phyloP scores from a whole-genome alignment of 2,113 vertebrate species.

The Malurus alboscapulatus region DNA sequence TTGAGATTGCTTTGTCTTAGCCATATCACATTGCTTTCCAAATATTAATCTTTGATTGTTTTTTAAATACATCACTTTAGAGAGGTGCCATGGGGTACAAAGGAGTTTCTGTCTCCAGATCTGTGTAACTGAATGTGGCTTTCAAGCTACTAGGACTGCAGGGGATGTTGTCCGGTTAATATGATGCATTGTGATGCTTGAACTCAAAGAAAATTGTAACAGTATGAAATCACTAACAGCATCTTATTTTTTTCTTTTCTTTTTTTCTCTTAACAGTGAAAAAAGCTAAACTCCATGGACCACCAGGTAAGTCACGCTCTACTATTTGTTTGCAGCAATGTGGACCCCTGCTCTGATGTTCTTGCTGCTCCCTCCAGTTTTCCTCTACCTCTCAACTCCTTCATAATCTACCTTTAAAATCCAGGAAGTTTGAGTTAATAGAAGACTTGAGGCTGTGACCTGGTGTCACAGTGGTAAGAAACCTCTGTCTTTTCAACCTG shows the following conservation, averaged over 20 bases:
- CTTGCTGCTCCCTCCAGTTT: accelerated
- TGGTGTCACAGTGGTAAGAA: background rate
- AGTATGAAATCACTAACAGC: background rate
- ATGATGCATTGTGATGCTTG: background rate
- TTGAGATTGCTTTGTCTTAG: background rate
- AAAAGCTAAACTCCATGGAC: constrained; percentile 79
- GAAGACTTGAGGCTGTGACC: background rate
- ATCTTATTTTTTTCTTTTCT: background rate
- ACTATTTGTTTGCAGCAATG: background rate
- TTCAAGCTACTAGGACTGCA: background rate
- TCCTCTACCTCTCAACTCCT: background rate
- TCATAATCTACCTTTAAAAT: background rate
- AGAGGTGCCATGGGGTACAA: background rate
- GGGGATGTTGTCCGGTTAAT: background rate
- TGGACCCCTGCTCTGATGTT: background rate
- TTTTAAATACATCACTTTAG: background rate
- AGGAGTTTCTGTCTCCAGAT: background rate
- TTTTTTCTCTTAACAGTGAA: constrained; percentile 71
- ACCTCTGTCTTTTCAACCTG: background rate
- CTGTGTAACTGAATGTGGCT: background rate
- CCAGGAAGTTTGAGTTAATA: background rate
- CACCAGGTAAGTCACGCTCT: constrained; percentile 73
- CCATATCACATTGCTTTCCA: background rate
- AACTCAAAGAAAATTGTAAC: background rate
- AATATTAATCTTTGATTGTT: background rate